These are phyloP conservation scores for Acleris cristana DNA, from an alignment of 2,888 invertebrate genomes.

Conservation along the genomic window DNA sequence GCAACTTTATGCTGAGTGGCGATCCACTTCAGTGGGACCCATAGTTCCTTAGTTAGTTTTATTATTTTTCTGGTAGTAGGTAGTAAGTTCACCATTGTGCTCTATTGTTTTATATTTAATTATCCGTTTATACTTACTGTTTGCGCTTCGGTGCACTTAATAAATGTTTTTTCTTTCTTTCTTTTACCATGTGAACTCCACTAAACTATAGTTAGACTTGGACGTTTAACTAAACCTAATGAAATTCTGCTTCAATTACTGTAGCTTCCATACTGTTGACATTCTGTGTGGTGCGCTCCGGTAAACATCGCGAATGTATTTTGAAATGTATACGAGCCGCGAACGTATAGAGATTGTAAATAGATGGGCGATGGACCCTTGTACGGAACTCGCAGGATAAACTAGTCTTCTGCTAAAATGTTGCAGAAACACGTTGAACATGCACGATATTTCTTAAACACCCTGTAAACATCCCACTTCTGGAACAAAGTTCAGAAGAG, in stretches of 20 bases:
- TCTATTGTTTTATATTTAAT: too few species aligned
- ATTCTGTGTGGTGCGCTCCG: slow-evolving; percentile 21
- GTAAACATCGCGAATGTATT: slow-evolving; percentile 52
- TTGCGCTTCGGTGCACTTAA: too few species aligned
- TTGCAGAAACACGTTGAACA: slow-evolving; percentile 8
- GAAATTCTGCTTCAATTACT: neutral
- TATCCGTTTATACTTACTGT: too few species aligned
- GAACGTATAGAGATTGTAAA: slow-evolving; percentile 35
- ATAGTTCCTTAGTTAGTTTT: too few species aligned
- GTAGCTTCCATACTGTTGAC: neutral
- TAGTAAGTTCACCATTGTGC: too few species aligned
- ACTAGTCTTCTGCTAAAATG: slow-evolving; percentile 12
- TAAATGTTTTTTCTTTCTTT: too few species aligned
- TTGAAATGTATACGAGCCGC: slow-evolving; percentile 49
- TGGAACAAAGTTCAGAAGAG: too few species aligned
- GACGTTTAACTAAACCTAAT: neutral
- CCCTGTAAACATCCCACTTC: neutral
- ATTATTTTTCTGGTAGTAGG: too few species aligned
- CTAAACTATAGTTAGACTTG: too few species aligned
- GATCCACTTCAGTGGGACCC: too few species aligned
- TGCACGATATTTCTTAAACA: neutral
- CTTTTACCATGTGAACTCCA: too few species aligned
- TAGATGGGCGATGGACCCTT: slow-evolving; percentile 19
- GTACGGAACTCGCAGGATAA: slow-evolving; percentile 23
- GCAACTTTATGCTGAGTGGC: too few species aligned